Base-by-base conservation (phyloP, 2,113 vertebrate genomes). In the Gadus chalcogrammus region DNA sequence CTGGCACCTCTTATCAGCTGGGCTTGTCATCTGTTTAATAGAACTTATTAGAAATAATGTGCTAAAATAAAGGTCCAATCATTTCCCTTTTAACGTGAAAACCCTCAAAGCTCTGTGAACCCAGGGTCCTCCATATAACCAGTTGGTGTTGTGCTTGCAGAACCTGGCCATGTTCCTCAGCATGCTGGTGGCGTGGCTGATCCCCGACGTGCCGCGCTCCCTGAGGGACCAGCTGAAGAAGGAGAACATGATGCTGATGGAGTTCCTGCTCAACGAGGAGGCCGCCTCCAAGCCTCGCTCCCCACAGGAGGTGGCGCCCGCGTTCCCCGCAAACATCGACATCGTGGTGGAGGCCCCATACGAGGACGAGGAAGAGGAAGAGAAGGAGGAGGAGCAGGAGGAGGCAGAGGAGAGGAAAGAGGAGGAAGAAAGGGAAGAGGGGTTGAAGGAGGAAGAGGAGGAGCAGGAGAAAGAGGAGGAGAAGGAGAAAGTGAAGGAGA, bases 161-260 rank as follows among this genome's bases (percentile, higher is more conserved):
- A 99, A 99, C 72, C 81, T 99, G 16, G 97, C 98, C 71, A 98
- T 99, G 95, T 95, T 99, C 83, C 92, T 99, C 70, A 98, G 97
- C 13, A 93, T 96, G 85, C 86, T 98, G 1, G 95, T 99, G 67
- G 96, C 96, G 74, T 99, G 97, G 97, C 88, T 99, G 91, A 96
- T 99, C 78, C 95, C 96, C 1, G 95, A 99, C 28, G 95, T 98
- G 28, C 96, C 97, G 16, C 95, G 94, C 0, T 96, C 96, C 68
- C 93, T 99, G 82, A 94, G 94, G 2, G 95, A 98, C 53, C 95
- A 96, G 89, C 92, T 99, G 75, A 97, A 96, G 86, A 94, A 94
- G 69, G 97, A 99, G 76, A 98, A 96, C 83, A 90, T 90, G 0
- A 31, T 96, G 77, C 80, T 98, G 64, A 94, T 97, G 80, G 95